A percentile compares a stretch with the other conserved stretches of the same genome.
phyloP scores from a whole-genome alignment of 2,113 vertebrate genomes.

The Thamnophis sirtalis region DNA sequence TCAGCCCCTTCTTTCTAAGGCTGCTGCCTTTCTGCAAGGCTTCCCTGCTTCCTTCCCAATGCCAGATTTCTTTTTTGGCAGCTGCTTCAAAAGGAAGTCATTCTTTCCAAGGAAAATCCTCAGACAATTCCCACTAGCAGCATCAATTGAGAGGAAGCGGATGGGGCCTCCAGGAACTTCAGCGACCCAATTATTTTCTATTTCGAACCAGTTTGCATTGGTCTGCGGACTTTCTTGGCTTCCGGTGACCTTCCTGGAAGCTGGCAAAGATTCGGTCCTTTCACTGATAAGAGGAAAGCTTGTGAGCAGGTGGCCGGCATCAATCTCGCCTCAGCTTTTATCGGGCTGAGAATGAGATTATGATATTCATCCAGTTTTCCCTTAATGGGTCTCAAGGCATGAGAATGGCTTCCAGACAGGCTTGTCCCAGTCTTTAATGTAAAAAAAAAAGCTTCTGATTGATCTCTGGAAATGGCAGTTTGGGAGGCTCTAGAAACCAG shows the following conservation, averaged over 20 bases:
- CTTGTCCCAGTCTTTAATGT: background rate
- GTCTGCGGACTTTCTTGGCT: background rate
- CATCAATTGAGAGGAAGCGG: background rate
- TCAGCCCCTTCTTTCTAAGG: background rate
- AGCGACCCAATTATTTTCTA: background rate
- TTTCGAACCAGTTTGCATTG: background rate
- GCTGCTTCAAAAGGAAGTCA: background rate
- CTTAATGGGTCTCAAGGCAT: background rate
- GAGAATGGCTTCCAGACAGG: background rate
- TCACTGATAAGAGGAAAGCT: background rate
- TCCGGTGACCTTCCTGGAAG: background rate
- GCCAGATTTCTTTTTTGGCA: background rate
- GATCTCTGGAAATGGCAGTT: background rate
- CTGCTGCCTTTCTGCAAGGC: background rate
- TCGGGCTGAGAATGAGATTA: background rate
- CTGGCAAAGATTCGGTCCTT: background rate
- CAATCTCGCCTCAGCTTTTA: background rate
- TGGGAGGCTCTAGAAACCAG: background rate
- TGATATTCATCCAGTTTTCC: background rate
- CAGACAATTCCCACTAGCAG: background rate
- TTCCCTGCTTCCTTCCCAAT: background rate
- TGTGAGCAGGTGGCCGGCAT: background rate
- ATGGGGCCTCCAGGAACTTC: background rate
- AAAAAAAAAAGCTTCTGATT: background rate
- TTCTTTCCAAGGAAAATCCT: background rate